Conservation (phyloP, 2,888 invertebrate genomes). For the Kuschelorhynchus macadamiae region DNA sequence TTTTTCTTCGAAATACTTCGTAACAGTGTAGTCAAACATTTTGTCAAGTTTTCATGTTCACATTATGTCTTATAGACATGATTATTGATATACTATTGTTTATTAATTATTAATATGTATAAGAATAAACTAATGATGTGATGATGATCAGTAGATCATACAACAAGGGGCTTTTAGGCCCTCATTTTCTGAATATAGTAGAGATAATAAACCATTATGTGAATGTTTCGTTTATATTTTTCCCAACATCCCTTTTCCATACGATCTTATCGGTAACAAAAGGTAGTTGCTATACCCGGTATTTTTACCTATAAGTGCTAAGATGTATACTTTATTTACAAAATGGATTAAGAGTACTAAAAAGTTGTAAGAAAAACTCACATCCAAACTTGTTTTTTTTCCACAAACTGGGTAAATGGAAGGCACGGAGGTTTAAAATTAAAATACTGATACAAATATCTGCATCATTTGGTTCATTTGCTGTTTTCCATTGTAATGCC, state of each 20-base stretch:
- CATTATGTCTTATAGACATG: conserved; percentile 68
- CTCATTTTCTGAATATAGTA: conserved; percentile 79
- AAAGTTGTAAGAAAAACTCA: too few relatives aligned
- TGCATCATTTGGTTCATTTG: too few relatives aligned
- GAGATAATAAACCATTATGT: conserved; percentile 84
- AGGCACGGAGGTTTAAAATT: too few relatives aligned
- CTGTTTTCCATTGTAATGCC: too few relatives aligned
- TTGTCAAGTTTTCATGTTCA: conserved; percentile 68
- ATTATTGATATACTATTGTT: conserved; percentile 70
- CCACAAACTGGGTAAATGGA: too few relatives aligned
- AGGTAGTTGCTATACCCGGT: too few relatives aligned
- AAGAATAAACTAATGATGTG: conserved; percentile 77
- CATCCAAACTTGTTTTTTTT: too few relatives aligned
- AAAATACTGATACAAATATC: too few relatives aligned
- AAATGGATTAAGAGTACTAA: too few relatives aligned
- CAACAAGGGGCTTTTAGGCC: conserved; percentile 66
- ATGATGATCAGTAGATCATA: conserved; percentile 80
- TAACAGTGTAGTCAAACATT: conserved; percentile 66
- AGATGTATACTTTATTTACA: too few relatives aligned
- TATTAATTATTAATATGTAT: conserved; percentile 68
- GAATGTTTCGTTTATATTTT: conserved; percentile 60
- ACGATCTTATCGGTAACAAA: too few relatives aligned
- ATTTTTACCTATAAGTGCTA: too few relatives aligned
- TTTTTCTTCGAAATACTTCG: conserved; percentile 12
- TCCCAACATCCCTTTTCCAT: background rate